Percentiles rank a stretch among this genome's conserved stretches.
Conservation (phyloP, 2,113 vertebrate species). For the Polypterus bichir region DNA sequence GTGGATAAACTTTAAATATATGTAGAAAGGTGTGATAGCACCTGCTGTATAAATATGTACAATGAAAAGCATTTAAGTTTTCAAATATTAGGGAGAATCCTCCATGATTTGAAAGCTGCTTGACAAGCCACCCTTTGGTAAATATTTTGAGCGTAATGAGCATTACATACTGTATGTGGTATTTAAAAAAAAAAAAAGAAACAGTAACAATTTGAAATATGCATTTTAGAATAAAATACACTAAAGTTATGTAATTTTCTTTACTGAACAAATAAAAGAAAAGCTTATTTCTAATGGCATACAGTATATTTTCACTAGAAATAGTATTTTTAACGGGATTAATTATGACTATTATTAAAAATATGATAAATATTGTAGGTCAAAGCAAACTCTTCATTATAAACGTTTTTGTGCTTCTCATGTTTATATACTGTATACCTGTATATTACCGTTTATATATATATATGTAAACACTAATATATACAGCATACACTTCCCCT, state of each 20-base stretch:
- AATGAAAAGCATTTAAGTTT: slow-evolving; percentile 18
- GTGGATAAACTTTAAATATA: too few species aligned
- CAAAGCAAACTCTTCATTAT: slow-evolving; percentile 8
- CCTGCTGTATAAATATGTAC: slow-evolving; percentile 38
- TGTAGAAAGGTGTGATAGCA: slow-evolving; percentile 36
- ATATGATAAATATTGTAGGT: too few species aligned
- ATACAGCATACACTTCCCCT: too few species aligned
- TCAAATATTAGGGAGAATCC: slow-evolving; percentile 21
- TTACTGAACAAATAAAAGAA: not conserved
- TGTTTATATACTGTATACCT: slow-evolving; percentile 22
- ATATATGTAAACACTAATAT: too few species aligned
- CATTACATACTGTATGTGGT: slow-evolving; percentile 15
- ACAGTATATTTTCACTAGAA: too few species aligned
- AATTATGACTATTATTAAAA: too few species aligned
- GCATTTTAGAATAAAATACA: not conserved
- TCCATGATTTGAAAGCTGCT: slow-evolving; percentile 12
- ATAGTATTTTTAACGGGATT: too few species aligned
- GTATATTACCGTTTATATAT: too few species aligned
- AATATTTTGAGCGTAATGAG: slow-evolving; percentile 10
- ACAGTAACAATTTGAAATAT: not conserved
- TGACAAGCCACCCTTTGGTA: slow-evolving; percentile 12
- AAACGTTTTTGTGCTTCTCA: slow-evolving; percentile 42
- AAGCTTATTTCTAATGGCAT: too few species aligned
- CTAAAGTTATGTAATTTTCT: not conserved
- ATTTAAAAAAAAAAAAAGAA: slow-evolving; percentile 6